Conservation (phyloP, 2,888 invertebrate genomes). For the Amiota mariae region DNA sequence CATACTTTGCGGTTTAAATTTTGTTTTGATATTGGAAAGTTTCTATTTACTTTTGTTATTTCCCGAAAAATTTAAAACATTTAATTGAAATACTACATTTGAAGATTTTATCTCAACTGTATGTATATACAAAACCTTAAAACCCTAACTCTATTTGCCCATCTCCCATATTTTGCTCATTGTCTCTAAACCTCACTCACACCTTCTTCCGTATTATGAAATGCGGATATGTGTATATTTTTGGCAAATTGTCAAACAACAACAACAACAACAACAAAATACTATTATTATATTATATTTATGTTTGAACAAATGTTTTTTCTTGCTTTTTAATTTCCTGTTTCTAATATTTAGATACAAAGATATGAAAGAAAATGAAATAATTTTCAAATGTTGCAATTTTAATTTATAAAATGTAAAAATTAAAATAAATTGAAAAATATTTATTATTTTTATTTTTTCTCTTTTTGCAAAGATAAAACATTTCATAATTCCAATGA, state of each 20-base stretch:
- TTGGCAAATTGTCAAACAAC: conserved; percentile 66
- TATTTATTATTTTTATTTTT: too few species aligned
- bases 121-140: too few species aligned
- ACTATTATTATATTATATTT: conserved; percentile 49
- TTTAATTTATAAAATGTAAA: too few species aligned
- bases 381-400: background rate
- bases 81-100: conserved; percentile 26
- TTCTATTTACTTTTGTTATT: conserved; percentile 42
- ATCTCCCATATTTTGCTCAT: too few species aligned
- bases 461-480: background rate
- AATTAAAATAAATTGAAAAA: background rate
- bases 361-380: background rate
- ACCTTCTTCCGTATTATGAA: conserved; percentile 33
- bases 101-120: too few species aligned
- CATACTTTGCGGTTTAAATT: too few species aligned
- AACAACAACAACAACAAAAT: conserved; percentile 59
- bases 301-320: conserved; percentile 29
- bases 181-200: too few species aligned
- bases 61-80: conserved; percentile 41
- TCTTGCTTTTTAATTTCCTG: conserved; percentile 40
- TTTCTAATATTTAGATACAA: background rate
- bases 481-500: conserved; percentile 32
- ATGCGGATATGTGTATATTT: conserved; percentile 54
- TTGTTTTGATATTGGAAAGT: too few species aligned
- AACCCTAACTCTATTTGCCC: too few species aligned